Evolutionary conservation across 2,888 invertebrate species (phyloP).

Genomic region (Plebejus anna): DNA sequence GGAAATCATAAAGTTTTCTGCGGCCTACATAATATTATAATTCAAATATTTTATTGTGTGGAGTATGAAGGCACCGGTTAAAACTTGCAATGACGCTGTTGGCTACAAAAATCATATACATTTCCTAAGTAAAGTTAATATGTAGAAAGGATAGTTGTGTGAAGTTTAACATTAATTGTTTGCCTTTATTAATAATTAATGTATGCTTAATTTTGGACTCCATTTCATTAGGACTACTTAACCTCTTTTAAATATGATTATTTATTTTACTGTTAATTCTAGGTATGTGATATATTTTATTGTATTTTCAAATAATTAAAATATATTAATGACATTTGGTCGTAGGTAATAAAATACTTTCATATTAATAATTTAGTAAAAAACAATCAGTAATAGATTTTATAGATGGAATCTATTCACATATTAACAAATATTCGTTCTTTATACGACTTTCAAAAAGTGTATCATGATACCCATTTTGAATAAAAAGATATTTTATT

Average conservation of each 20-base stretch:
- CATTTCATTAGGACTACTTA: not conserved
- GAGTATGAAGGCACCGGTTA: not conserved
- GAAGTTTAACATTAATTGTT: not conserved
- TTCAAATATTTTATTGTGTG: not conserved
- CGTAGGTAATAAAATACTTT: too few species aligned
- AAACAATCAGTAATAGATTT: too few species aligned
- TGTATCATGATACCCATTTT: too few species aligned
- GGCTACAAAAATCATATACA: not conserved
- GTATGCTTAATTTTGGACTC: not conserved
- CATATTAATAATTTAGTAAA: too few species aligned
- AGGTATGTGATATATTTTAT: not conserved
- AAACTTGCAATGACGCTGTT: not conserved
- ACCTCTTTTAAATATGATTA: not conserved
- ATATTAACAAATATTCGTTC: too few species aligned
- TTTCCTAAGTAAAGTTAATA: not conserved
- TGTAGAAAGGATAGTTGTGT: not conserved
- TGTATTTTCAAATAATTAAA: not conserved
- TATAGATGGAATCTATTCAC: too few species aligned
- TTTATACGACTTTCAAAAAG: too few species aligned
- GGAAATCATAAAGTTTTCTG: too few species aligned
- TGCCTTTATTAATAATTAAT: not conserved
- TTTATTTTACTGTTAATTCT: constrained; percentile 5
- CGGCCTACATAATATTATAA: too few species aligned
- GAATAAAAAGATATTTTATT: too few species aligned
- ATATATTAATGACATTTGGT: too few species aligned